These are phyloP conservation scores for Anthophora plumipes DNA, from an alignment of 2,888 invertebrate genomes.

Conservation along the genomic window DNA sequence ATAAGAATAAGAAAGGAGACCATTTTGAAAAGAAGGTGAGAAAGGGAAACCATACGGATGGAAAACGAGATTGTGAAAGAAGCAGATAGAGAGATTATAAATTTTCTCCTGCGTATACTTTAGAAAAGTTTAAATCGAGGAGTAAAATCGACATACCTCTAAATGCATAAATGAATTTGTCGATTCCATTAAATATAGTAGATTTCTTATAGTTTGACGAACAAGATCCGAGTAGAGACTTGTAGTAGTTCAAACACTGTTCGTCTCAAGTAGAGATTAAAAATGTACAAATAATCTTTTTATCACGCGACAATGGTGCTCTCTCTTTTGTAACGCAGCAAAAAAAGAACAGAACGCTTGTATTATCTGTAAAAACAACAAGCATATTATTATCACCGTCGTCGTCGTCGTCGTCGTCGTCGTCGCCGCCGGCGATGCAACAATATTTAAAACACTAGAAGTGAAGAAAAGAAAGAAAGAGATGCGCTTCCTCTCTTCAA, in stretches of 20 bases:
- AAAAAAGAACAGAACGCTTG: not conserved
- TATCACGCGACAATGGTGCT: not conserved
- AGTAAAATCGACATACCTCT: not conserved
- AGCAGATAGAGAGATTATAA: not conserved
- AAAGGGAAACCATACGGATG: not conserved
- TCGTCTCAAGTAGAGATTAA: slow-evolving; percentile 59
- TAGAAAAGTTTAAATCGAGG: not conserved
- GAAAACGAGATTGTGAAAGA: not conserved
- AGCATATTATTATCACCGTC: not conserved
- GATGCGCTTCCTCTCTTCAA: too few species aligned
- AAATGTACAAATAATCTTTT: slow-evolving; percentile 38
- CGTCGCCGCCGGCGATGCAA: not conserved
- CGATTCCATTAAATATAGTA: not conserved
- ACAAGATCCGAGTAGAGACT: slow-evolving; percentile 14
- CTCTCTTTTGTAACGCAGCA: not conserved
- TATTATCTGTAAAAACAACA: not conserved
- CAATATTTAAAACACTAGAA: too few species aligned
- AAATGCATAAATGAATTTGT: not conserved
- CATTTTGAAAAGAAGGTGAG: too few species aligned
- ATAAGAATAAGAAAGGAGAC: not conserved
- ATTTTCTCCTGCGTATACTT: not conserved
- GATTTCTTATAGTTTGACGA: slow-evolving; percentile 24
- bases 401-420: not conserved
- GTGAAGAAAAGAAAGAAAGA: too few species aligned
- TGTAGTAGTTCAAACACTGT: slow-evolving; percentile 53